Evolutionary conservation across 2,797 vertebrate genomes (phyloP).

Genomic region (Xenentodon cancila): DNA sequence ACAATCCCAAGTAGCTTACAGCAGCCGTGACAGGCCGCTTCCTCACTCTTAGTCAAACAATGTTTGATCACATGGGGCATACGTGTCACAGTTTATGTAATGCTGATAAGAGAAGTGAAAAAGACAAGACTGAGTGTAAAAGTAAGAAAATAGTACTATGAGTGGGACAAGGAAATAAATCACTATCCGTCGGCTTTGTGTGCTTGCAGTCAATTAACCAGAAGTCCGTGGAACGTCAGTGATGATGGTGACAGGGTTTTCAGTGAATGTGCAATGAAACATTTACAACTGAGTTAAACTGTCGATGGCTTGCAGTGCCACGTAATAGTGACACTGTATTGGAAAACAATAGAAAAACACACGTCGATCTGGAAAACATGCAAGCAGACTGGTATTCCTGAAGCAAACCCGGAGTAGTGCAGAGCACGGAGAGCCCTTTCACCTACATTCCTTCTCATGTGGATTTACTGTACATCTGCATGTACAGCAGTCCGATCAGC

Average conservation of each 20-base stretch:
- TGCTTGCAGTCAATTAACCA: neutral
- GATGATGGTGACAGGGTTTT: neutral
- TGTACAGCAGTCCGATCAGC: no score
- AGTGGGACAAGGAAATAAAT: neutral
- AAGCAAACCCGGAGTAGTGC: neutral
- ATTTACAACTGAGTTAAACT: no score
- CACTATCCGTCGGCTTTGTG: neutral
- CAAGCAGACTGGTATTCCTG: neutral
- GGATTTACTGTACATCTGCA: slow-evolving; percentile 29
- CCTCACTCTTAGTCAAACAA: slow-evolving; percentile 61
- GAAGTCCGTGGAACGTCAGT: neutral
- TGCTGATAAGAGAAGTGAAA: slow-evolving; percentile 25
- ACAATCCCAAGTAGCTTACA: slow-evolving; percentile 61
- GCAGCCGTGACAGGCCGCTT: slow-evolving; percentile 63
- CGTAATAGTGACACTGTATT: neutral
- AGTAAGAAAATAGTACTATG: no score
- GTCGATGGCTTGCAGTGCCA: neutral
- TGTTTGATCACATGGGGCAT: slow-evolving; percentile 64
- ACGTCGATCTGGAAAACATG: neutral
- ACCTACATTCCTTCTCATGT: slow-evolving; percentile 34
- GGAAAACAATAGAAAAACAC: slow-evolving; percentile 8
- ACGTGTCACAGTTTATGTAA: slow-evolving; percentile 66
- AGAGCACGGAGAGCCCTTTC: slow-evolving; percentile 23
- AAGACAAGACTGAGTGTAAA: neutral
- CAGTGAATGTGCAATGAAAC: neutral